Evolutionary conservation across 1,140 invertebrate species (phyloP), one percentile per base, ranked within the genome.

Genomic region (Drosophila neocordata): DNA sequence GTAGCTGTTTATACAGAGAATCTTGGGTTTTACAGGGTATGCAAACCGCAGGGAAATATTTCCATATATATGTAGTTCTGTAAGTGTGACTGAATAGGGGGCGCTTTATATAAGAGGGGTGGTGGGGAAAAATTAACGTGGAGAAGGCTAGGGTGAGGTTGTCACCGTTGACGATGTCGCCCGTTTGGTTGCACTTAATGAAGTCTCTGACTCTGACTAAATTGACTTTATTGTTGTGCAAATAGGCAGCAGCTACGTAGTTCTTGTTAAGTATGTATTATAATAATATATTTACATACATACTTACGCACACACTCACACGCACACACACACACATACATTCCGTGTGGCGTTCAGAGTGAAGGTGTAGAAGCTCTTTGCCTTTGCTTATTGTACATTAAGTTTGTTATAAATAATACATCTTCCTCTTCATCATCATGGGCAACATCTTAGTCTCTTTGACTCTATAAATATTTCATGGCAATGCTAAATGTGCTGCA

Each of bases 221-320:
- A 87, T 87, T 87, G 82, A 87, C 78, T 87, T 88, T 87, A 87
- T 87, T 87, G 73, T 76, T 81, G 75, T 72, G 74, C 82, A 87
- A 87, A 87, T 87, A 87, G 82, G 78, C 82, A 63, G 51, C 63
- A 59, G 69, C 69, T 60, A 62, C 37, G 56, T 60, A 51, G 27
- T 52, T 37, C 38, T 69, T 22, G 64, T 85, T 87, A 85, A 87
- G 82, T 87, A 71, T 73, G 83, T 85, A 82, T 87, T 87, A 87
- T 79, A 79, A 78, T 80, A 80, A 80, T 72, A 76, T 88, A 82
- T 87, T 81, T 85, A 82, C 74, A 78, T 72, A 69, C 56, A 20
- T 22, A 20, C 18, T 8, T 15, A 18, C 41, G 20, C 9, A 48
- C 8, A 20, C 41, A 48, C 15, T 1, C 8, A 9, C 18, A 11